Evolutionary conservation across 2,888 invertebrate genomes (phyloP).

Genomic region (Caenorhabditis sinica): DNA sequence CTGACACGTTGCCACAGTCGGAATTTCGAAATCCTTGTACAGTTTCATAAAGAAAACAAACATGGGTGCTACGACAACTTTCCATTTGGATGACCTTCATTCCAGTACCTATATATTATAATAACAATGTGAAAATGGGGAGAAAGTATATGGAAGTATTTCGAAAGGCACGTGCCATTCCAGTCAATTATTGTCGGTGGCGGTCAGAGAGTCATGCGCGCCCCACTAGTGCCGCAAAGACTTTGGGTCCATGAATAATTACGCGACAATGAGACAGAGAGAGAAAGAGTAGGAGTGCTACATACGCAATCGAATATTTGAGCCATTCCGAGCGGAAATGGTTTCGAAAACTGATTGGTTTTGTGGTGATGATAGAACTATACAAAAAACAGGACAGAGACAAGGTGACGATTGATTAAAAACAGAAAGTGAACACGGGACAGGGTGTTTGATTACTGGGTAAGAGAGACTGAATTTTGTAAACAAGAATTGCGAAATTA

Average conservation of each 20-base stretch:
- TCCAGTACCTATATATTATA: slow-evolving; percentile 39
- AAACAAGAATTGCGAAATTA: slow-evolving; percentile 59
- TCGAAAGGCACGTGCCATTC: slow-evolving; percentile 53
- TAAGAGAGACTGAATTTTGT: slow-evolving; percentile 32
- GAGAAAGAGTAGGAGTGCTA: slow-evolving; percentile 4
- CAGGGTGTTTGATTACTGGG: slow-evolving; percentile 37
- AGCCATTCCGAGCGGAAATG: slow-evolving; percentile 45
- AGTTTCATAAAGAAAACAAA: slow-evolving; percentile 11
- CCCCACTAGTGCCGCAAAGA: slow-evolving; percentile 4
- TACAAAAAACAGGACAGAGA: slow-evolving; percentile 13
- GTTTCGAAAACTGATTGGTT: slow-evolving; percentile 41
- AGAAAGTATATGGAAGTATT: slow-evolving; percentile 34
- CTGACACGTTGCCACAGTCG: slow-evolving; percentile 19
- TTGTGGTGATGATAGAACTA: slow-evolving; percentile 21
- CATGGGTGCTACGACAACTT: slow-evolving; percentile 3
- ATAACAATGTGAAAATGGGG: slow-evolving; percentile 25
- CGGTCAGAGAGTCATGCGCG: slow-evolving; percentile 45
- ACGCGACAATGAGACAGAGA: slow-evolving; percentile 27
- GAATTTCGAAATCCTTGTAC: slow-evolving; percentile 7
- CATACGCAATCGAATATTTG: slow-evolving; percentile 32
- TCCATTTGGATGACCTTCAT: slow-evolving; percentile 53
- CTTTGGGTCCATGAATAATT: slow-evolving; percentile 62
- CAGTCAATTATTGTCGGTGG: slow-evolving; percentile 39
- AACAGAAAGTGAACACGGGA: slow-evolving; percentile 37
- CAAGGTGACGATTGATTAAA: slow-evolving; percentile 50